Evolutionary conservation across 2,888 invertebrate species (phyloP).

Genomic region (Cephonodes hylas): DNA sequence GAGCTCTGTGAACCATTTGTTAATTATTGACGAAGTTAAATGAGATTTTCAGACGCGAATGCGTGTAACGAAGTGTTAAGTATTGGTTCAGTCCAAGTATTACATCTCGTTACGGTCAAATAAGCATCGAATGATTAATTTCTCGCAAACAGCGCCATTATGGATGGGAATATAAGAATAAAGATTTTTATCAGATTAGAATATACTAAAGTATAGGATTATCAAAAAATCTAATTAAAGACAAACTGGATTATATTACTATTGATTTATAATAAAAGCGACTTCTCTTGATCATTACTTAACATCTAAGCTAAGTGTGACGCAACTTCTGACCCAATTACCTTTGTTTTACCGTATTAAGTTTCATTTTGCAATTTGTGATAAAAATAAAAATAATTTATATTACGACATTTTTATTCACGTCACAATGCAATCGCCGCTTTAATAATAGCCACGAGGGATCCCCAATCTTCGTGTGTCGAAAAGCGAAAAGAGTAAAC

Average conservation of each 20-base stretch:
- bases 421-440: constrained; percentile 13
- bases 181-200: too few species aligned
- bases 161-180: too few species aligned
- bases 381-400: not conserved
- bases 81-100: not conserved
- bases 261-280: too few species aligned
- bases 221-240: too few species aligned
- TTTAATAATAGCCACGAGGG: constrained; percentile 30
- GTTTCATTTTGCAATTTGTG: not conserved
- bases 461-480: constrained; percentile 23
- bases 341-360: too few species aligned
- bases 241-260: too few species aligned
- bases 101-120: not conserved
- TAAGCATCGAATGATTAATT: too few species aligned
- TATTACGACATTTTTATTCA: not conserved
- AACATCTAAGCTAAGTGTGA: too few species aligned
- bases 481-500: constrained; percentile 30
- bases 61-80: not conserved
- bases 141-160: too few species aligned
- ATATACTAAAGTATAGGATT: too few species aligned
- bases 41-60: not conserved
- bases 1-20: not conserved
- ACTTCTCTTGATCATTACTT: too few species aligned
- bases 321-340: too few species aligned
- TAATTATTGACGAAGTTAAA: not conserved